Percentiles rank a stretch among this genome's conserved stretches.
phyloP scores from a whole-genome alignment of 2,113 vertebrate genomes.

The Paramisgurnus dabryanus region DNA sequence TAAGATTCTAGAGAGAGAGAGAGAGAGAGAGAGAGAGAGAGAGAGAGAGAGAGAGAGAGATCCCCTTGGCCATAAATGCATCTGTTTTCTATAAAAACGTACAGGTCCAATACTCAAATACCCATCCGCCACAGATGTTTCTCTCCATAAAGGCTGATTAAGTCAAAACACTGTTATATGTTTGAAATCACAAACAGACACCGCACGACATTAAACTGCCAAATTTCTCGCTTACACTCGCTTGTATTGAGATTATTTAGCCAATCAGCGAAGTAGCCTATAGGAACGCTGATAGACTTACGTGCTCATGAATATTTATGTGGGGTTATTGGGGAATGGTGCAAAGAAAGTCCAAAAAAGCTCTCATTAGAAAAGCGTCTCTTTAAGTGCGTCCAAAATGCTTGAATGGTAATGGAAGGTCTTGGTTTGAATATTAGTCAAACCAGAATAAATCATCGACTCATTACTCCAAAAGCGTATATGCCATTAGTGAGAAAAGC shows the following conservation, averaged over 20 bases:
- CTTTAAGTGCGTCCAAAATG: constrained; percentile 34
- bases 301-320: constrained; percentile 48
- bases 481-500: constrained; percentile 51
- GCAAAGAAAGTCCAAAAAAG: constrained; percentile 35
- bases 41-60: constrained; percentile 19
- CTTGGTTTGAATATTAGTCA: constrained; percentile 49
- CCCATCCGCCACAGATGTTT: constrained; percentile 40
- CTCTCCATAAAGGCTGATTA: constrained; percentile 62
- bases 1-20: constrained; percentile 57
- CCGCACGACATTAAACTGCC: constrained; percentile 54
- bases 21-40: constrained; percentile 25
- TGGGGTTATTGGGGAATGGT: constrained; percentile 34
- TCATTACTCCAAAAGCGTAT: constrained; percentile 36
- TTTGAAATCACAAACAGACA: constrained; percentile 61
- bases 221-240: constrained; percentile 46
- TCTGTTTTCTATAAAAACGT: constrained; percentile 68
- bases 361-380: constrained; percentile 37
- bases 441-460: constrained; percentile 37
- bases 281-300: constrained; percentile 15
- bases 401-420: constrained; percentile 33
- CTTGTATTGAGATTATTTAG: constrained; percentile 22
- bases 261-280: constrained; percentile 25
- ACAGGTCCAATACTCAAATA: constrained; percentile 52
- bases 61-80: constrained; percentile 67
- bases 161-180: constrained; percentile 65